These are phyloP conservation scores for Malurus cyaneus DNA, from an alignment of 2,113 vertebrate species.

Conservation along the genomic window DNA sequence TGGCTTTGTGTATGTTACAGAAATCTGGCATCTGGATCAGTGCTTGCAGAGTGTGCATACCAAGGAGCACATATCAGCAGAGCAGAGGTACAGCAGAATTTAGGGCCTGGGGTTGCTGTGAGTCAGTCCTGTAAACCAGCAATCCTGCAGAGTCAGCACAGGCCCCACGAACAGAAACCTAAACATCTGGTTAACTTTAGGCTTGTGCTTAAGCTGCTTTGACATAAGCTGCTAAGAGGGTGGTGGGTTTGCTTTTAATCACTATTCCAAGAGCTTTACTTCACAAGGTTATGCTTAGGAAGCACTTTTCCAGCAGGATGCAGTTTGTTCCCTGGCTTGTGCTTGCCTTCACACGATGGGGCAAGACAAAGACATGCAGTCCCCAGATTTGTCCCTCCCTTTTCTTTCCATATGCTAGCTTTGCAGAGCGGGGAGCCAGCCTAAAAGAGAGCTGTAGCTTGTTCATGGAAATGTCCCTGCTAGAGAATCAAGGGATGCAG, in stretches of 20 bases:
- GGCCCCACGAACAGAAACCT: neutral
- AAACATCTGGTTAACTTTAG: slow-evolving; percentile 48
- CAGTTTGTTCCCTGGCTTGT: neutral
- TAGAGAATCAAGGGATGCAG: neutral
- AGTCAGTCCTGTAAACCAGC: neutral
- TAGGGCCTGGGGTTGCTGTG: neutral
- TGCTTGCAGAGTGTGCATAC: neutral
- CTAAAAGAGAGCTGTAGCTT: neutral
- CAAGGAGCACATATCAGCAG: neutral
- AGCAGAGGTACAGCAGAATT: neutral
- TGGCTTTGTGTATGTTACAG: neutral
- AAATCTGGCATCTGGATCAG: neutral
- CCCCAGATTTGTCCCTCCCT: neutral
- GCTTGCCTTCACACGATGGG: neutral
- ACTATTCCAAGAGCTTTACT: neutral
- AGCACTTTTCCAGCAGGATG: neutral
- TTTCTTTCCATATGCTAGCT: neutral
- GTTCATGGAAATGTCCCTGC: neutral
- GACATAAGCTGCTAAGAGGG: neutral
- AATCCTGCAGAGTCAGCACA: slow-evolving; percentile 34
- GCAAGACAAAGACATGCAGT: neutral
- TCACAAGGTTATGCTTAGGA: neutral
- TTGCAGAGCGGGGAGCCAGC: neutral
- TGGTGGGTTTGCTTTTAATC: neutral
- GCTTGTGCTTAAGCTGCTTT: slow-evolving; percentile 13